Evolutionary conservation across 2,888 invertebrate species (phyloP).

Genomic region (Eupithecia exiguata): DNA sequence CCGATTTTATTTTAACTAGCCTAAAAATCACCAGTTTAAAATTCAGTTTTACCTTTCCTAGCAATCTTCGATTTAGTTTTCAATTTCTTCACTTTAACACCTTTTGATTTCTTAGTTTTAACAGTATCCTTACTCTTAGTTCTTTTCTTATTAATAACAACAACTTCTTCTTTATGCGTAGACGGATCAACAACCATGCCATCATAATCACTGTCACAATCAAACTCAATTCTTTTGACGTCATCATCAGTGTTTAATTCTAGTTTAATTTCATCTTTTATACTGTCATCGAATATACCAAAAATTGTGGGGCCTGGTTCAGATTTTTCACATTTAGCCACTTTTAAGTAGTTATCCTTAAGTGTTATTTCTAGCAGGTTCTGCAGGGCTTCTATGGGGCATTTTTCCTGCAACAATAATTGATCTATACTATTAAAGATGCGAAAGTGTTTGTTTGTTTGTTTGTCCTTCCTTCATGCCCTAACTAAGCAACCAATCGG

Average conservation of each 20-base stretch:
- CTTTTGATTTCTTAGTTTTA: conserved; percentile 3
- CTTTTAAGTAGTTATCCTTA: background rate
- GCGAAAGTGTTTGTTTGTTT: too few species aligned
- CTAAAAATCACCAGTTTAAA: background rate
- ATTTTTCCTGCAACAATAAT: background rate
- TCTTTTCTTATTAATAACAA: background rate
- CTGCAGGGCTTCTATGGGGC: background rate
- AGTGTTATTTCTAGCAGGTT: background rate
- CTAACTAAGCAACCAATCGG: too few species aligned
- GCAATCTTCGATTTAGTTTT: background rate
- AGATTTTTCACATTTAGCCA: conserved; percentile 5
- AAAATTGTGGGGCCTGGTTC: background rate
- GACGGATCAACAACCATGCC: background rate
- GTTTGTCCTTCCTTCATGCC: too few species aligned
- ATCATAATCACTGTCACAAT: background rate
- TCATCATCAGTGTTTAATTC: background rate
- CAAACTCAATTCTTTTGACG: conserved; percentile 1
- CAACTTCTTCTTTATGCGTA: background rate
- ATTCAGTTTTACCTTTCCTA: background rate
- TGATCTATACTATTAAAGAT: too few species aligned
- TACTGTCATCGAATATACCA: background rate
- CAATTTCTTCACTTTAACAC: background rate
- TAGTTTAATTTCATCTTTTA: conserved; percentile 10
- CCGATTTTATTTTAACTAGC: too few species aligned
- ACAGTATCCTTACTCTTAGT: background rate